phyloP scores from a whole-genome alignment of 2,113 vertebrate species.

The Pedetes capensis region DNA sequence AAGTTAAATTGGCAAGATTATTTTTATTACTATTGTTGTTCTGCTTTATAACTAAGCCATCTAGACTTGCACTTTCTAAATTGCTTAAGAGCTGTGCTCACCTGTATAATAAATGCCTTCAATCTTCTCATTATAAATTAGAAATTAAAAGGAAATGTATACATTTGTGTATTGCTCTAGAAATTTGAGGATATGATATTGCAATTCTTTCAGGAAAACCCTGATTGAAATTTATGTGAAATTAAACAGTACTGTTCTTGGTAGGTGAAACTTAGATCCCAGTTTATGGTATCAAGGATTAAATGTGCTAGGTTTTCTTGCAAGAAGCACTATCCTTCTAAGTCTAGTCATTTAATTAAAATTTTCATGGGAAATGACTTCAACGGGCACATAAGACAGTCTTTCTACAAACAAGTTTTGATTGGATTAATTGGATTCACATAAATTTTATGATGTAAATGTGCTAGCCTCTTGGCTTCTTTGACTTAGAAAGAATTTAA shows the following conservation, averaged over 20 bases:
- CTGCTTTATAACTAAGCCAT: constrained; percentile 7
- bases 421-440: constrained; percentile 63
- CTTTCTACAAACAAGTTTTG: constrained; percentile 61
- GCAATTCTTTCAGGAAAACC: not conserved
- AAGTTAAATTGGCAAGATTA: not conserved
- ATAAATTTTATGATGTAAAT: constrained; percentile 46
- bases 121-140: not conserved
- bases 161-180: not conserved
- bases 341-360: constrained; percentile 67
- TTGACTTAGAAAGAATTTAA: constrained; percentile 25
- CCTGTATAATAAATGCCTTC: not conserved
- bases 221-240: not conserved
- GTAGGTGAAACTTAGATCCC: not conserved
- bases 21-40: constrained; percentile 20
- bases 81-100: not conserved
- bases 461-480: constrained; percentile 18
- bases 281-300: constrained; percentile 54
- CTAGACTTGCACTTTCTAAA: constrained; percentile 35
- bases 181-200: not conserved
- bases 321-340: constrained; percentile 39
- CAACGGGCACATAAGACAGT: constrained; percentile 44
- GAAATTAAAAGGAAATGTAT: not conserved
- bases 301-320: constrained; percentile 46
- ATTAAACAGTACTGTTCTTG: not conserved
- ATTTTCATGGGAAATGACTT: constrained; percentile 66